A percentile compares a stretch with the other conserved stretches of the same genome.
Evolutionary conservation across 2,888 invertebrate species (phyloP).

Genomic region (Frankliniella fusca): DNA sequence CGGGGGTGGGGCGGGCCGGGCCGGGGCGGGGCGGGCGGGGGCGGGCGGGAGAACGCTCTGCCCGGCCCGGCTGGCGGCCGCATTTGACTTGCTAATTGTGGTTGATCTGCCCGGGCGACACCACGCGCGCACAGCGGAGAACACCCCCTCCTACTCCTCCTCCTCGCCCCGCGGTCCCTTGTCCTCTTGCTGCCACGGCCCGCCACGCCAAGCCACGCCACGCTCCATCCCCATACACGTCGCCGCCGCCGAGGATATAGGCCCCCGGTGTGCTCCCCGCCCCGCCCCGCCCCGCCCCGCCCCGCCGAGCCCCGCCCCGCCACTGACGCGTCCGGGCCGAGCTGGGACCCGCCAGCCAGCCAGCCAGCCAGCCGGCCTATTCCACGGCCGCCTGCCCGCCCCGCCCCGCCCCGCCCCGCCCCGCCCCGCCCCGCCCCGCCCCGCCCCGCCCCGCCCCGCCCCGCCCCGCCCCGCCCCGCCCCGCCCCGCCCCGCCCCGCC

Average conservation of each 20-base stretch:
- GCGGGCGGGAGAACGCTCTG: neutral
- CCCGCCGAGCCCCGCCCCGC: neutral
- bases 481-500: neutral
- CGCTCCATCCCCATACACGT: too few species aligned
- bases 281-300: neutral
- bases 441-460: too few species aligned
- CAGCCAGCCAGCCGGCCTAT: too few species aligned
- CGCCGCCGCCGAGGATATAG: too few species aligned
- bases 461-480: too few species aligned
- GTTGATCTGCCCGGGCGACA: neutral
- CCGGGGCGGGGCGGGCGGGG: neutral
- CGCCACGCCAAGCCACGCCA: neutral
- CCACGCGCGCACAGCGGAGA: neutral
- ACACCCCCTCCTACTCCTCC: neutral
- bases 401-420: neutral
- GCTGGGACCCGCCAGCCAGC: too few species aligned
- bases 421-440: neutral
- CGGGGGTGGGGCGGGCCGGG: neutral
- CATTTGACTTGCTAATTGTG: slow-evolving; percentile 25
- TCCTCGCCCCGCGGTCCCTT: neutral
- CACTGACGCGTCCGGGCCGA: too few species aligned
- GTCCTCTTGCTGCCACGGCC: neutral
- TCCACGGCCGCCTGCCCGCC: too few species aligned
- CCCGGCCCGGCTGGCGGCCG: neutral
- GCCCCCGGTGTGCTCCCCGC: neutral